Percentiles rank a stretch among this genome's conserved stretches.
phyloP scores from a whole-genome alignment of 2,888 invertebrate species.

The Anarsia innoxiella region DNA sequence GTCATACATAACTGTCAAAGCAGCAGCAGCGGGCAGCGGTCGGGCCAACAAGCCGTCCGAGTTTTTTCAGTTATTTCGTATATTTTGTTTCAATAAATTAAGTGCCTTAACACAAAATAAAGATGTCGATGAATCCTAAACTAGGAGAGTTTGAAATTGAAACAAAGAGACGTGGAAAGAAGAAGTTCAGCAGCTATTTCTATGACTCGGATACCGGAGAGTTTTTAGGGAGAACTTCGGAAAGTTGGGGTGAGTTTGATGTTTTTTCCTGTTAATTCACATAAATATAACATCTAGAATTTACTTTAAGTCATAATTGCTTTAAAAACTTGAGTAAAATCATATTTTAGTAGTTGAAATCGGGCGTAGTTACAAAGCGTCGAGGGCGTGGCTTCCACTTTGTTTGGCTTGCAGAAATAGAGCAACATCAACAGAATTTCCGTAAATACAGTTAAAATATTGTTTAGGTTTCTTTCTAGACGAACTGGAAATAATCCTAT shows the following conservation, averaged over 20 bases:
- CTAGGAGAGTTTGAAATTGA: constrained; percentile 59
- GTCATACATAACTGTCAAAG: too few species aligned
- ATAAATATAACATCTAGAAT: background rate
- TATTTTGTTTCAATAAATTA: constrained; percentile 16
- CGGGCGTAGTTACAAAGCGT: background rate
- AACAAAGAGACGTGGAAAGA: constrained; percentile 33
- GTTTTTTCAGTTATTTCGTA: constrained; percentile 18
- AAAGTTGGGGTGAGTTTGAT: constrained; percentile 70
- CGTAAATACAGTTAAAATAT: background rate
- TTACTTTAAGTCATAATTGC: background rate
- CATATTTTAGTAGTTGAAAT: background rate
- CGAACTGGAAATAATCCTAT: too few species aligned
- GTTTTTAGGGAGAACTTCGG: constrained; percentile 62
- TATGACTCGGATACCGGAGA: constrained; percentile 61
- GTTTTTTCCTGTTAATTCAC: constrained; percentile 5
- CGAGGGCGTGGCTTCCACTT: constrained; percentile 21
- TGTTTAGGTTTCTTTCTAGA: too few species aligned
- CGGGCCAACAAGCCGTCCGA: too few species aligned
- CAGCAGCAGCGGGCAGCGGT: too few species aligned
- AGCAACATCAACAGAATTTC: too few species aligned
- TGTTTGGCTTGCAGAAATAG: constrained; percentile 5
- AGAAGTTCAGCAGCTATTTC: constrained; percentile 37
- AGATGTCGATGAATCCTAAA: constrained; percentile 48
- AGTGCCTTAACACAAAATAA: constrained; percentile 18
- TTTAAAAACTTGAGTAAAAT: background rate